Evolutionary conservation across 1,140 invertebrate genomes (phyloP), one percentile per base, ranked within the genome.

Genomic region (Neodiprion virginianus): DNA sequence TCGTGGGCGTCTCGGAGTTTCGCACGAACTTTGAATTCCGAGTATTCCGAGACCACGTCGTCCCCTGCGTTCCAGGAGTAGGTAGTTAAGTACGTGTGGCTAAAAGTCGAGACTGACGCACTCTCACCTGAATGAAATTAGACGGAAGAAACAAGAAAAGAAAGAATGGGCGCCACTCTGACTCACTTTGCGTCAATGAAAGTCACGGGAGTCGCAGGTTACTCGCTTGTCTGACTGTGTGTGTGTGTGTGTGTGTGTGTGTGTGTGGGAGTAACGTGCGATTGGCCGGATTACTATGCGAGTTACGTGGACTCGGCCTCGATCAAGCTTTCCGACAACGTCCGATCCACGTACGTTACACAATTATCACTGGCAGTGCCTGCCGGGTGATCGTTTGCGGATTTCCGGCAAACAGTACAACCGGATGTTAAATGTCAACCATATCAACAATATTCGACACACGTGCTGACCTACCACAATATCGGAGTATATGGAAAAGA

Each of bases 181-280:
- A 81, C 69, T 80, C 80, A 81, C 72, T 78, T 77, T 69, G 72
- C 72, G 74, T 79, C 78, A 77, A 82, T 75, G 74, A 72, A 77
- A 73, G 68, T 78, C 28, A 49, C 72, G 66, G 53, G 11, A 7
- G 53, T 40, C 5, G 53, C 53, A 12, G n/a, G 5, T 17, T 12
- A 61, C 5, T 8, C 53, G 8, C 4, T 61, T 17, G 53, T 40
- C 28, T 40, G 17, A 21, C 28, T 40, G 28, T 40, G 28, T 40
- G 0, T 5, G 28, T 28, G 28, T 17, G 17, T 17, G 17, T 17
- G 17, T 17, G 17, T 17, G 17, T 17, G 17, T 17, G 17, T n/a
- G 17, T 17, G 17, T 17, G 17, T 17, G 17, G 17, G 17, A 1
- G 17, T 40, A 1, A 40, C 28, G 1, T 40, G 28, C 28, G 28